Evolutionary conservation across 2,113 vertebrate species (phyloP).

Genomic region (Bettongia penicillata): DNA sequence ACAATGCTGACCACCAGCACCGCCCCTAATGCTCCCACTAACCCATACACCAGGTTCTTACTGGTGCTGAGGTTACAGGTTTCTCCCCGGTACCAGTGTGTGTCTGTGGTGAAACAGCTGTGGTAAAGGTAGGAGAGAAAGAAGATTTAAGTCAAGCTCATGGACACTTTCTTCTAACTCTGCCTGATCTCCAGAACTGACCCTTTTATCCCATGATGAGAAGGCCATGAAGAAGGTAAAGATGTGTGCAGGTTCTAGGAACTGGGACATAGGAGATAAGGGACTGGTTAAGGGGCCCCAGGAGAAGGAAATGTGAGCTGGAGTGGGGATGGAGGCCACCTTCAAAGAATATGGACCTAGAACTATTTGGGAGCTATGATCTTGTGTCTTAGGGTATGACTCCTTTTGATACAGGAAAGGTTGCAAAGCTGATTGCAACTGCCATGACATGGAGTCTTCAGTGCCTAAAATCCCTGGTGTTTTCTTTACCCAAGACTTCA

Average conservation of each 20-base stretch:
- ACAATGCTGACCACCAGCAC: background rate
- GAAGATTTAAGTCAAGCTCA: background rate
- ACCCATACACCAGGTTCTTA: conserved; percentile 60
- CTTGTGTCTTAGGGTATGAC: background rate
- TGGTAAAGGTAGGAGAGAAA: background rate
- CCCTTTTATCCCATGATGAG: background rate
- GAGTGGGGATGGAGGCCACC: background rate
- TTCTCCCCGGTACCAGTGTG: conserved; percentile 66
- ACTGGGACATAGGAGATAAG: background rate
- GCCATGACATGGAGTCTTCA: background rate
- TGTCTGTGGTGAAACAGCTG: conserved; percentile 68
- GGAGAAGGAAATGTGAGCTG: background rate
- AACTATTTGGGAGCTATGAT: background rate
- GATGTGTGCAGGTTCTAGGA: background rate
- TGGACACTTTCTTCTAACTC: background rate
- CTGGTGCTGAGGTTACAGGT: conserved; percentile 11
- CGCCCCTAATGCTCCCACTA: fast-evolving
- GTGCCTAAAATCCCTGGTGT: background rate
- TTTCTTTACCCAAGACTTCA: background rate
- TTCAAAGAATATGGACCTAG: background rate
- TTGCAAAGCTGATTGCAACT: background rate
- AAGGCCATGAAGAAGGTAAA: background rate
- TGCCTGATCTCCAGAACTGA: background rate
- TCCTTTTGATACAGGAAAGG: background rate
- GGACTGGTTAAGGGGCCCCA: background rate